Conservation (phyloP, 2,113 vertebrate genomes). For the Electrona antarctica region DNA sequence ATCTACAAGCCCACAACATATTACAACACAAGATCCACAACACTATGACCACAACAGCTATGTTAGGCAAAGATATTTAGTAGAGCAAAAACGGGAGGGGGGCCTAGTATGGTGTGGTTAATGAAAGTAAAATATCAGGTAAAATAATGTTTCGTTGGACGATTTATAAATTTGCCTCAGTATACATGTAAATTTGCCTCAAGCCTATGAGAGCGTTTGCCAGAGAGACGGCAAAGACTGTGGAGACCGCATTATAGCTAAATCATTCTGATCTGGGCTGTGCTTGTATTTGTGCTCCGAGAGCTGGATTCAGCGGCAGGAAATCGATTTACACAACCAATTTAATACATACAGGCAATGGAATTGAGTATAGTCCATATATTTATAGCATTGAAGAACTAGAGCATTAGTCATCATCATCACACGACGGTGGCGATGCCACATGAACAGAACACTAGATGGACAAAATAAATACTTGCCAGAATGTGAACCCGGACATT, state of each 20-base stretch:
- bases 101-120: no score
- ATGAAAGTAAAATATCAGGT: no score
- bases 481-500: no score
- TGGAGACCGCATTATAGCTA: slow-evolving; percentile 39
- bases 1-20: no score
- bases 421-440: slow-evolving; percentile 15
- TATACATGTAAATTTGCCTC: no score
- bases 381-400: slow-evolving; percentile 40
- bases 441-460: slow-evolving; percentile 16
- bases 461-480: slow-evolving; percentile 19
- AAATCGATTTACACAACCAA: slow-evolving; percentile 56
- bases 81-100: no score
- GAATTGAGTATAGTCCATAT: slow-evolving; percentile 31
- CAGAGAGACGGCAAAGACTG: background rate
- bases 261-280: slow-evolving; percentile 54
- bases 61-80: no score
- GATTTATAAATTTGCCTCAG: no score
- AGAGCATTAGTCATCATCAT: slow-evolving; percentile 22
- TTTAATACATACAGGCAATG: slow-evolving; percentile 51
- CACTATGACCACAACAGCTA: no score
- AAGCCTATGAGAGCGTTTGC: no score
- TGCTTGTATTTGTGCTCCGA: slow-evolving; percentile 47
- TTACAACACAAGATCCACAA: background rate
- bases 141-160: no score
- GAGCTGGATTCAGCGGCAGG: slow-evolving; percentile 35